Percentiles rank a stretch among this genome's conserved stretches.
These are phyloP conservation scores for Cervus canadensis DNA, from an alignment of 2,113 vertebrate genomes.

Conservation along the genomic window DNA sequence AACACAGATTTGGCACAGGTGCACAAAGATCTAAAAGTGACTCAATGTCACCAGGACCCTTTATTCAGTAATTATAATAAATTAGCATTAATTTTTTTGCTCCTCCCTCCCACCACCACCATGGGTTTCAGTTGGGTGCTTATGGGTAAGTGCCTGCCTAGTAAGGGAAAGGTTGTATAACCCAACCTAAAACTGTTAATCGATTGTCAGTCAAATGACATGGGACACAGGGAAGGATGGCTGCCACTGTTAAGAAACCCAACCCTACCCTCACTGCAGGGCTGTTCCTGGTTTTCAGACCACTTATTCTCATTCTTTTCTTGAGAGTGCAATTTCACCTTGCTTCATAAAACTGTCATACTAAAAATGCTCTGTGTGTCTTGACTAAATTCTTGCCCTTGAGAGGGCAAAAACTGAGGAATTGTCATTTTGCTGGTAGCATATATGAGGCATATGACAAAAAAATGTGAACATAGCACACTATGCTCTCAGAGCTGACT, in stretches of 20 bases:
- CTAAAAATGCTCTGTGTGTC: background rate
- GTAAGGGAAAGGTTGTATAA: background rate
- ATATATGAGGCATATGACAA: background rate
- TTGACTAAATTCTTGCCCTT: background rate
- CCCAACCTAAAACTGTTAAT: background rate
- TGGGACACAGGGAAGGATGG: background rate
- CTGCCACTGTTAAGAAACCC: background rate
- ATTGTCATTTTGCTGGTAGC: background rate
- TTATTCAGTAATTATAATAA: background rate
- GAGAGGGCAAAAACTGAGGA: background rate
- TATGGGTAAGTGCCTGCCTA: background rate
- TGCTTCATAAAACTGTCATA: background rate
- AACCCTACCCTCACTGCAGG: background rate
- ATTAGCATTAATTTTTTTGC: background rate
- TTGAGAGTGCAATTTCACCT: background rate
- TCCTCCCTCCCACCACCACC: background rate
- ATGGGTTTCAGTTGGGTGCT: background rate
- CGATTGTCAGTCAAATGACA: background rate
- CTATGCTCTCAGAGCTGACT: background rate
- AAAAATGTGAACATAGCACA: background rate
- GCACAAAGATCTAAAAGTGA: background rate
- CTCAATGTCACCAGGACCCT: background rate
- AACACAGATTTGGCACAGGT: background rate
- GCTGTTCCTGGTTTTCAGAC: background rate
- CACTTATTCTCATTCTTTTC: background rate